These are phyloP conservation scores for Neomonachus schauinslandi DNA, from an alignment of 2,113 vertebrate species.

Conservation along the genomic window DNA sequence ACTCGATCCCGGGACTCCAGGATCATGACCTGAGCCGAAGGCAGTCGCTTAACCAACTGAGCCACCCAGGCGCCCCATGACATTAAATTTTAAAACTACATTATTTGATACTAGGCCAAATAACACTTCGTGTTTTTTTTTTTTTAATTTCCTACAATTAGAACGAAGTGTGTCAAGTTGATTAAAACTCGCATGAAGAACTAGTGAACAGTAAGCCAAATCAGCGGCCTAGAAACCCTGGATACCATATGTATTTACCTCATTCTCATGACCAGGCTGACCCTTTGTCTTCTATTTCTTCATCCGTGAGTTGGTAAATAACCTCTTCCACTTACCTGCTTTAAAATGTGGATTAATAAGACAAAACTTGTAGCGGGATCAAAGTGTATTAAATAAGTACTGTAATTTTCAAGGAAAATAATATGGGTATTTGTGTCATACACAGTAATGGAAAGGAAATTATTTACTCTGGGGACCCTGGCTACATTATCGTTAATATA, in stretches of 20 bases:
- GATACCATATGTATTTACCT: neutral
- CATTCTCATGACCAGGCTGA: neutral
- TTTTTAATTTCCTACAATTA: constrained; percentile 30
- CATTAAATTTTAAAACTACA: constrained; percentile 43
- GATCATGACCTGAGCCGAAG: too few relatives aligned
- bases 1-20: too few relatives aligned
- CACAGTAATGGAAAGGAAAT: constrained; percentile 74
- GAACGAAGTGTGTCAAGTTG: neutral
- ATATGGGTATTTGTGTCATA: constrained; percentile 68
- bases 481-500: constrained; percentile 63
- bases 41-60: too few relatives aligned
- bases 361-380: constrained; percentile 57
- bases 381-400: constrained; percentile 58
- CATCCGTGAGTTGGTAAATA: neutral
- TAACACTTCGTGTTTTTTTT: neutral
- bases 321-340: neutral
- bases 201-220: neutral
- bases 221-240: neutral
- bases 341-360: constrained; percentile 43
- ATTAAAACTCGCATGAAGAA: constrained; percentile 52
- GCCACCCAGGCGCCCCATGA: too few relatives aligned
- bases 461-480: constrained; percentile 69
- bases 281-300: neutral
- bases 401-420: constrained; percentile 70
- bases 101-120: neutral